Base-by-base conservation (phyloP, 1,140 invertebrate genomes). In the Olivierus martensii region DNA sequence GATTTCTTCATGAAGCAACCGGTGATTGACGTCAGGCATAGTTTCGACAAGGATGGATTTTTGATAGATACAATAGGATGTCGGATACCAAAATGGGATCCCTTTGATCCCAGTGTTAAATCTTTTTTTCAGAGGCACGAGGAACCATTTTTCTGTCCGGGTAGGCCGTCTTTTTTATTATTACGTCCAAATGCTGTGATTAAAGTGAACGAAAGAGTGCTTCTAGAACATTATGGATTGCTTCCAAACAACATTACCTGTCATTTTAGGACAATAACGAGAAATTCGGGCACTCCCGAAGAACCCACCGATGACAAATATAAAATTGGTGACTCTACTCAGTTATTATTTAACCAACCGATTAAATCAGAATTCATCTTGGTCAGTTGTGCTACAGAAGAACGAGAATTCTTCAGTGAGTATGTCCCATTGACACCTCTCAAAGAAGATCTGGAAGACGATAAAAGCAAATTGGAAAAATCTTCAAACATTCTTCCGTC, bases 31-130 rank as follows among this genome's bases (percentile, higher is more conserved):
- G 28, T 28, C 9, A 28, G 28, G 28, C 28, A 28, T 28, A 28
- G 28, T 28, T 28, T 28, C 9, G 28, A 28, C 28, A 28, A 43
- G 41, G 21, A 50, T 19, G 55, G 51, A 2, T 57, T 51, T 63
- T 65, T 84, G 46, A 77, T 86, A 2, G 79, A 77, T 67, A 83
- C 76, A 59, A 69, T 77, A 1, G 82, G 84, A 19, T 92, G 88
- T 65, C 77, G 77, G 3, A 87, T 91, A 58, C 84, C 87, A 1
- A 76, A 78, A 7, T 73, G 89, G 51, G 77, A 82, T 57, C 78
- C 84, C 0, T 78, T 78, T 44, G 82, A 88, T 53, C 65, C 72
- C 10, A 78, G 79, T 17, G 78, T 84, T 14, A 71, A 69, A 53
- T 66, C 71, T 19, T 75, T 77, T 57, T 21, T 50, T 28, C 39